Conservation (phyloP, 1,140 invertebrate species). For the Cyphomyrmex costatus region DNA sequence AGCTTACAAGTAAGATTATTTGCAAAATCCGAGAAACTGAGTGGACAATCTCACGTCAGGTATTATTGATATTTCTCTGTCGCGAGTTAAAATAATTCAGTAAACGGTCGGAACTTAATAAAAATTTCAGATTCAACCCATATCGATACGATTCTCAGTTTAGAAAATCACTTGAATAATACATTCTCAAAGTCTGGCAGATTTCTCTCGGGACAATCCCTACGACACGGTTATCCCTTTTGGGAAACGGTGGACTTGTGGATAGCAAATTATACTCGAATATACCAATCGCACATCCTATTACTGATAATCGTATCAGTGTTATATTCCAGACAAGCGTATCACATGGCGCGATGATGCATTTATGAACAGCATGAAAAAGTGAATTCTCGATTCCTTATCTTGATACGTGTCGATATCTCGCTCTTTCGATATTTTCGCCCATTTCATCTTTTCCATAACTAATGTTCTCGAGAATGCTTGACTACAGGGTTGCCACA, state of each 20-base stretch:
- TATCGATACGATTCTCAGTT: constrained; percentile 33
- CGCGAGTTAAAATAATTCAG: background rate
- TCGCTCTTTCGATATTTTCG: background rate
- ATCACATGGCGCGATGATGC: constrained; percentile 4
- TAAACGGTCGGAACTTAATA: constrained; percentile 16
- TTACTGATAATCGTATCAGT: constrained; percentile 50
- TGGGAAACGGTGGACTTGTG: constrained; percentile 24
- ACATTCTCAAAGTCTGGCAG: constrained; percentile 40
- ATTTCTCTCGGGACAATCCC: constrained; percentile 39
- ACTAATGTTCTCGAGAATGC: too few relatives aligned
- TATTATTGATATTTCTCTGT: background rate
- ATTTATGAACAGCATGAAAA: constrained; percentile 31
- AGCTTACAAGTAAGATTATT: background rate
- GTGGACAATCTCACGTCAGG: too few relatives aligned
- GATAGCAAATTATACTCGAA: background rate
- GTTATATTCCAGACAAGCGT: constrained; percentile 43
- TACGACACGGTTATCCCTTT: constrained; percentile 21
- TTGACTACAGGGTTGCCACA: too few relatives aligned
- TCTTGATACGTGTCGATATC: background rate
- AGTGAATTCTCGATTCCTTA: background rate
- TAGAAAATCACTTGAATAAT: constrained; percentile 49
- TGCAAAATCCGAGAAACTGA: background rate
- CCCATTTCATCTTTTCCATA: background rate
- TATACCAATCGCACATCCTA: constrained; percentile 18
- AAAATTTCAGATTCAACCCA: constrained; percentile 25